These are phyloP conservation scores for Antechinus flavipes DNA, from an alignment of 2,113 vertebrate genomes.

Conservation along the genomic window DNA sequence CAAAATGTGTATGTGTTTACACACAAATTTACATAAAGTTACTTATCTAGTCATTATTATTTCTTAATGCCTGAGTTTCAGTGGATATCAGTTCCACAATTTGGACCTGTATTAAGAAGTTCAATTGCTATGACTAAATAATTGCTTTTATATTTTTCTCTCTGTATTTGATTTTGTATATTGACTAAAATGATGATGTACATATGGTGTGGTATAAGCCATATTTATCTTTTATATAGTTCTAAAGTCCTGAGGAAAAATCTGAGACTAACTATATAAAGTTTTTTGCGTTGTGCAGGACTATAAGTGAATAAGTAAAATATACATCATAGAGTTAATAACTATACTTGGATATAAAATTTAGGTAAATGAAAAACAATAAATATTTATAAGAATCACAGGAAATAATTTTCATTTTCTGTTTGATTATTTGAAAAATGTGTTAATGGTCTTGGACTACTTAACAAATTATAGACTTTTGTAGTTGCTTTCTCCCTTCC, in stretches of 20 bases:
- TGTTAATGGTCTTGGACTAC: neutral
- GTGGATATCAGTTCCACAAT: neutral
- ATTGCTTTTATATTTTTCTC: neutral
- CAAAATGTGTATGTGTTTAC: neutral
- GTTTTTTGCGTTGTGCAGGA: neutral
- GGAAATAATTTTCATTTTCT: slow-evolving; percentile 81
- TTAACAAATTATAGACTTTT: neutral
- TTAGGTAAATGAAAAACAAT: slow-evolving; percentile 49
- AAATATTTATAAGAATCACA: slow-evolving; percentile 87
- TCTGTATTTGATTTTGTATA: neutral
- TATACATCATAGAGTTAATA: slow-evolving; percentile 78
- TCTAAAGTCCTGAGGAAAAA: neutral
- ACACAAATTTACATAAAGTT: neutral
- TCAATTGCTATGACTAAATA: neutral
- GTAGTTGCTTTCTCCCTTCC: neutral
- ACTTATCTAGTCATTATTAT: neutral
- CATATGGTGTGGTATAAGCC: neutral
- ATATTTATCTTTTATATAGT: neutral
- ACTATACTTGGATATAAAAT: slow-evolving; percentile 78
- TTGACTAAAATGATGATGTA: neutral
- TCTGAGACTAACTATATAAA: neutral
- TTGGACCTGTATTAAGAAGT: neutral
- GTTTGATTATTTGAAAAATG: neutral
- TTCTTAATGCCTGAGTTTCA: neutral
- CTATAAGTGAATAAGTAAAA: slow-evolving; percentile 47